These are phyloP conservation scores for Xanthorhoe spadicearia DNA, from an alignment of 2,888 invertebrate genomes.

Conservation along the genomic window DNA sequence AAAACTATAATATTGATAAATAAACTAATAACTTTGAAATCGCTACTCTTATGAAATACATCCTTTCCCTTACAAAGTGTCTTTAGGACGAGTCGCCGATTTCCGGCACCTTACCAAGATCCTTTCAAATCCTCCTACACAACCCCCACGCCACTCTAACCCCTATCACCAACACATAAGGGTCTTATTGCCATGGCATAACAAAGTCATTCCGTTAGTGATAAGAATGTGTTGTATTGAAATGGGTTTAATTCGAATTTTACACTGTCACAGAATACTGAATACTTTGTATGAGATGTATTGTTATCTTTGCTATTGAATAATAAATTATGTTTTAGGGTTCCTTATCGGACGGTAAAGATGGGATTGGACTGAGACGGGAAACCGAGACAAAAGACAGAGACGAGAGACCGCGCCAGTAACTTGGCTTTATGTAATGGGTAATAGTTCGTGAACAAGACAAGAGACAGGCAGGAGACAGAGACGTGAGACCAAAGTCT, in stretches of 20 bases:
- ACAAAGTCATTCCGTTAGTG: constrained; percentile 30
- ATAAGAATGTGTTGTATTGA: constrained; percentile 28
- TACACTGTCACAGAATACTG: constrained; percentile 9
- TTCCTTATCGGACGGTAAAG: too few relatives aligned
- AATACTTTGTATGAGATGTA: constrained; percentile 6
- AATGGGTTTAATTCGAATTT: constrained; percentile 28
- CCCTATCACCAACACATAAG: constrained; percentile 10
- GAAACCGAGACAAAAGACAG: too few relatives aligned
- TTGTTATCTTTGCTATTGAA: constrained; percentile 2
- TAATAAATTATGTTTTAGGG: background rate
- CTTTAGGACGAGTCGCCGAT: constrained; percentile 60
- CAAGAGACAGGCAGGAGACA: too few relatives aligned
- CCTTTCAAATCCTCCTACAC: constrained; percentile 43
- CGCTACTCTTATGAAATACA: constrained; percentile 25
- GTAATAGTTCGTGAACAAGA: too few relatives aligned
- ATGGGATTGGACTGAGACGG: too few relatives aligned
- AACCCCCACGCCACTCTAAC: constrained; percentile 10
- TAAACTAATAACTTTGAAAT: too few relatives aligned
- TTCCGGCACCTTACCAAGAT: constrained; percentile 61
- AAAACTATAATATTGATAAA: too few relatives aligned
- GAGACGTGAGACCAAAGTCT: too few relatives aligned
- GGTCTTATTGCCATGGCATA: constrained; percentile 1
- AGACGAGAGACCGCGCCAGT: too few relatives aligned
- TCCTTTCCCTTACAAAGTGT: constrained; percentile 50
- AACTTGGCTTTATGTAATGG: too few relatives aligned